These are phyloP conservation scores for Marronus borbonicus DNA, from an alignment of 2,888 invertebrate genomes.

Conservation along the genomic window DNA sequence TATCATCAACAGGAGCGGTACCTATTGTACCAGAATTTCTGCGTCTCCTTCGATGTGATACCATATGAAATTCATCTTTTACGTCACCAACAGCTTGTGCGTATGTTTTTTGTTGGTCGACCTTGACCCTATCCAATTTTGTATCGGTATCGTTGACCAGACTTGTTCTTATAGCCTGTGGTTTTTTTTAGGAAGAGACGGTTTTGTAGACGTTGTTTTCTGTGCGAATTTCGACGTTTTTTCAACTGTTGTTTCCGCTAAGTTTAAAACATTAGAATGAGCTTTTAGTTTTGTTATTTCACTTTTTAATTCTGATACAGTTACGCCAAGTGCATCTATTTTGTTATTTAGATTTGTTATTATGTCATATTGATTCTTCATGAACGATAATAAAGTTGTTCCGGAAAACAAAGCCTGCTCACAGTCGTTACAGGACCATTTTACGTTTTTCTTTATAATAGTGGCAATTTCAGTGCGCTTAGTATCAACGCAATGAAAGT, in stretches of 20 bases:
- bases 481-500: not conserved
- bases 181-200: too few species aligned
- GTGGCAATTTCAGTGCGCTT: slow-evolving; percentile 1
- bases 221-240: not conserved
- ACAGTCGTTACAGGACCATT: not conserved
- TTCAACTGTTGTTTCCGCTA: not conserved
- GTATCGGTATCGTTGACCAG: not conserved
- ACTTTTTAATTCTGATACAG: not conserved
- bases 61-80: not conserved
- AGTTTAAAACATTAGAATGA: not conserved
- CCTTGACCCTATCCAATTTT: not conserved
- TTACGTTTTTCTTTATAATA: not conserved
- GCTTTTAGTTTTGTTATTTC: not conserved
- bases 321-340: not conserved
- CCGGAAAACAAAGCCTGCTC: not conserved
- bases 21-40: not conserved
- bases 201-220: not conserved
- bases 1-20: not conserved
- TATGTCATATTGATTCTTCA: not conserved
- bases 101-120: not conserved
- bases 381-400: not conserved
- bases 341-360: not conserved
- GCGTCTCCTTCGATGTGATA: not conserved
- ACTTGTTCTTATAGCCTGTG: not conserved
- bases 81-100: not conserved